phyloP scores from a whole-genome alignment of 2,113 vertebrate species.

The Heterocephalus glaber region DNA sequence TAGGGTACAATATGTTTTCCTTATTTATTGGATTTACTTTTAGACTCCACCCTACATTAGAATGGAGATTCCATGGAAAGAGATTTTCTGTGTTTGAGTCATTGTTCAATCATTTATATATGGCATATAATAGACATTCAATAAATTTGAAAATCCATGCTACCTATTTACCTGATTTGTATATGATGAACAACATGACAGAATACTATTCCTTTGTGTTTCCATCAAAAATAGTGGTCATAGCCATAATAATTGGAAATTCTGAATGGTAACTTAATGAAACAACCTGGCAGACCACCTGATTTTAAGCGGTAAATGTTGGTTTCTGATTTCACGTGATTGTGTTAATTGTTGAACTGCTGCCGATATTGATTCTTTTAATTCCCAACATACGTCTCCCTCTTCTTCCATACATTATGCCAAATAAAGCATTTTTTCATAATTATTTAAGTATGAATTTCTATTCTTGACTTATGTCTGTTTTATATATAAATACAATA shows the following conservation, averaged over 20 bases:
- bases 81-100: background rate
- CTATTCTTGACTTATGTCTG: background rate
- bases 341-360: background rate
- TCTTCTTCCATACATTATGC: background rate
- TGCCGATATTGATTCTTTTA: background rate
- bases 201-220: background rate
- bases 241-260: background rate
- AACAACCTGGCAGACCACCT: background rate
- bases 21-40: background rate
- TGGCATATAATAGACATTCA: background rate
- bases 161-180: background rate
- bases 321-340: background rate
- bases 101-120: background rate
- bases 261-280: background rate
- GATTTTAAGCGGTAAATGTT: background rate
- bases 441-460: constrained; percentile 21
- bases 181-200: background rate
- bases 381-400: background rate
- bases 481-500: background rate
- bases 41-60: background rate
- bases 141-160: background rate
- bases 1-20: background rate
- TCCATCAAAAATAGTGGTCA: background rate
- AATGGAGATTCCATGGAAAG: background rate
- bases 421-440: background rate